phyloP scores from a whole-genome alignment of 2,888 invertebrate genomes.

The Parelbella ahira region DNA sequence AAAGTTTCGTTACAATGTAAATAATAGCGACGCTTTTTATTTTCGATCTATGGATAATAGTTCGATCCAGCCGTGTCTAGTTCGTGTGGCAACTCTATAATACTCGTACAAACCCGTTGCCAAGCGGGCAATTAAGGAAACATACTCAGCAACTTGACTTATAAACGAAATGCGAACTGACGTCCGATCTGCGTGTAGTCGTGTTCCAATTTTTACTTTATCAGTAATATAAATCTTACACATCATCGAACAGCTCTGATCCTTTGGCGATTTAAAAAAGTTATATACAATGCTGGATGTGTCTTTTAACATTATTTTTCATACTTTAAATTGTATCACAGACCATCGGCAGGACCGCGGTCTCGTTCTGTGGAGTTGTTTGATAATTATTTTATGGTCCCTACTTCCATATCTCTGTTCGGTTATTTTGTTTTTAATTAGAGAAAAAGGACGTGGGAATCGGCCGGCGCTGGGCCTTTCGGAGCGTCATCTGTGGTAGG shows the following conservation, averaged over 20 bases:
- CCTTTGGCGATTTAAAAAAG: conserved; percentile 1
- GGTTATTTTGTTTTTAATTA: conserved; percentile 63
- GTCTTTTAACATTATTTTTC: conserved; percentile 5
- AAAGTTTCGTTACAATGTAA: too few relatives aligned
- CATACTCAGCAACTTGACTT: conserved; percentile 37
- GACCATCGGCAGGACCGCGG: conserved; percentile 36
- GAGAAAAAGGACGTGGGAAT: conserved; percentile 72
- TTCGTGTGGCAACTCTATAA: conserved; percentile 7
- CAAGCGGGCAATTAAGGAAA: conserved; percentile 49
- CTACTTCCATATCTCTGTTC: conserved; percentile 62
- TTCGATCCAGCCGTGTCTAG: conserved; percentile 16
- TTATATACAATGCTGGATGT: not conserved
- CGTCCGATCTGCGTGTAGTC: conserved; percentile 21
- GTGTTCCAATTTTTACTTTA: conserved; percentile 27
- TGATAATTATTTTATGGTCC: conserved; percentile 76
- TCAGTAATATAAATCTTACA: too few relatives aligned
- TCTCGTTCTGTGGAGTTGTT: conserved; percentile 60
- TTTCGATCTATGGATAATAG: conserved; percentile 1
- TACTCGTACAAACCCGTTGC: conserved; percentile 7
- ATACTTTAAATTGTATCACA: conserved; percentile 69
- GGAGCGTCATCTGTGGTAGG: conserved; percentile 49
- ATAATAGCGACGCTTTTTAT: conserved; percentile 10
- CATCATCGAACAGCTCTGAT: too few relatives aligned
- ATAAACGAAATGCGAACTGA: conserved; percentile 39
- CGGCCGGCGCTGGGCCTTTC: conserved; percentile 41